phyloP scores from a whole-genome alignment of 2,888 invertebrate species.

The Zhengitettix transpicula region DNA sequence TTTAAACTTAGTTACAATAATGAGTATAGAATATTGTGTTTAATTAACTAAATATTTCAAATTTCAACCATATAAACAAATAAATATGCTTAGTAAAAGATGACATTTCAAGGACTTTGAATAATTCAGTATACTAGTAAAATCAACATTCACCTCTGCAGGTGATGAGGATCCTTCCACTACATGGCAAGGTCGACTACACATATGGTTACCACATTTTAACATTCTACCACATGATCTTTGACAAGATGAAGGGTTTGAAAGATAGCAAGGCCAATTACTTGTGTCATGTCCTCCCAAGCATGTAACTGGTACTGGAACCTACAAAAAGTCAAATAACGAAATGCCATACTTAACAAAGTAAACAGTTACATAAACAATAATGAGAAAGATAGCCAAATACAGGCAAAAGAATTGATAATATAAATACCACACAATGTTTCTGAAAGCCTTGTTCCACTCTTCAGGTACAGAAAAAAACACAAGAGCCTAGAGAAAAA shows the following conservation, averaged over 20 bases:
- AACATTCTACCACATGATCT: constrained; percentile 55
- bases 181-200: constrained; percentile 54
- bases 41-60: too few species aligned
- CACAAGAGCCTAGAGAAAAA: too few species aligned
- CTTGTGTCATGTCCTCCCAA: constrained; percentile 54
- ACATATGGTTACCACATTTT: constrained; percentile 63
- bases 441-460: too few species aligned
- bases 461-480: too few species aligned
- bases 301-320: constrained; percentile 52
- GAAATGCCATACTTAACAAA: not conserved
- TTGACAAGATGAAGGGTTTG: constrained; percentile 59
- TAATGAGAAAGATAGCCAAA: not conserved
- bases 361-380: not conserved
- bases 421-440: too few species aligned
- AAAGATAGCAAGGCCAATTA: constrained; percentile 51
- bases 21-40: too few species aligned
- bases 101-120: too few species aligned
- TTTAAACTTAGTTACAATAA: too few species aligned
- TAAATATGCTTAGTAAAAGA: too few species aligned
- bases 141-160: not conserved
- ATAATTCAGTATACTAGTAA: too few species aligned
- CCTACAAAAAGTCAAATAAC: constrained; percentile 26
- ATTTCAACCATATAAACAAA: too few species aligned
- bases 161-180: constrained; percentile 28
- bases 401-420: too few species aligned